These are phyloP conservation scores for Scaptomyza parva DNA, from an alignment of 2,888 invertebrate genomes.

Conservation along the genomic window DNA sequence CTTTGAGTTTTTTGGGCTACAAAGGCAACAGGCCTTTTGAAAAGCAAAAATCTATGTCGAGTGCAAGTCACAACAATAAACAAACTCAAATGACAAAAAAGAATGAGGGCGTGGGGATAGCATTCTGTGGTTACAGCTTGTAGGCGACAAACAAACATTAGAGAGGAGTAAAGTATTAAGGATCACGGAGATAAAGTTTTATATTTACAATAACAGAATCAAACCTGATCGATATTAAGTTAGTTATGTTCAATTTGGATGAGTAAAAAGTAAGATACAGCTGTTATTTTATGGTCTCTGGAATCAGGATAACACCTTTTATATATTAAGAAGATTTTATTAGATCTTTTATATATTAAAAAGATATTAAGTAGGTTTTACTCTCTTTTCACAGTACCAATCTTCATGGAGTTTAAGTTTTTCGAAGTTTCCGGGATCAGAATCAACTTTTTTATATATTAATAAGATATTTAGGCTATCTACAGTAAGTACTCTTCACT, in stretches of 20 bases:
- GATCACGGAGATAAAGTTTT: neutral
- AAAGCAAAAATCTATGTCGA: constrained; percentile 69
- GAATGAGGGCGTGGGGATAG: neutral
- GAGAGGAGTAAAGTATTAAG: neutral
- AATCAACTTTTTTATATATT: neutral
- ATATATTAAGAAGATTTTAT: too few species aligned
- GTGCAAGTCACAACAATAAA: constrained; percentile 51
- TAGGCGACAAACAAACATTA: neutral
- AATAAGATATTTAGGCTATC: neutral
- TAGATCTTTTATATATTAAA: too few species aligned
- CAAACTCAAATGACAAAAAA: constrained; percentile 28
- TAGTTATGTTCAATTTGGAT: too few species aligned
- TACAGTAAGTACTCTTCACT: neutral
- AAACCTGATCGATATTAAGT: too few species aligned
- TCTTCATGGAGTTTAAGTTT: too few species aligned
- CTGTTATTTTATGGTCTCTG: too few species aligned
- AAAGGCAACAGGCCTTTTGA: constrained; percentile 23
- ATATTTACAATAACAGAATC: too few species aligned
- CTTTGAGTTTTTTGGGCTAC: constrained; percentile 17
- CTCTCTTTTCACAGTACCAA: too few species aligned
- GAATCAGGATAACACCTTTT: too few species aligned
- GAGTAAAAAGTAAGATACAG: too few species aligned
- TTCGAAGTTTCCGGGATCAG: too few species aligned
- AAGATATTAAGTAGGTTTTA: too few species aligned
- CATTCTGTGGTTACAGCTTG: neutral